These are phyloP conservation scores for Neuroterus valhalla DNA, from an alignment of 1,140 invertebrate genomes.

Conservation along the genomic window DNA sequence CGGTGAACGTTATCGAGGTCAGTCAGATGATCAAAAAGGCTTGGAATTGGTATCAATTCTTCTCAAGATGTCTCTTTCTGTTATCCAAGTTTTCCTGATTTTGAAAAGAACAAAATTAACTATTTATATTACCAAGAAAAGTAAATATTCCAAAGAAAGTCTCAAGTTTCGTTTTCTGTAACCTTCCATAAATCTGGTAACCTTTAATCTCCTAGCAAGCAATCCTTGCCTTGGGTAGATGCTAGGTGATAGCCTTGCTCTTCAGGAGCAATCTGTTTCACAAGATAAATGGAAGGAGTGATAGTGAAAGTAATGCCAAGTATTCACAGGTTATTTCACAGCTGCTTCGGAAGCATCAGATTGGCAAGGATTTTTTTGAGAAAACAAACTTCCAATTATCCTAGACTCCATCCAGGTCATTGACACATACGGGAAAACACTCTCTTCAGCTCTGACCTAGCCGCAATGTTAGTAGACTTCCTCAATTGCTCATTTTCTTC, in stretches of 20 bases:
- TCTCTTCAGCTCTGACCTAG: background rate
- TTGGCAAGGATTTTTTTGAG: slow-evolving; percentile 7
- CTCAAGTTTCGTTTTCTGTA: too few species aligned
- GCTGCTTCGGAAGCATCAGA: background rate
- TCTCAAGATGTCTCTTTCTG: too few species aligned
- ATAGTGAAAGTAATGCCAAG: slow-evolving; percentile 29
- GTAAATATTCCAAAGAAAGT: too few species aligned
- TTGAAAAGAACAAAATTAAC: too few species aligned
- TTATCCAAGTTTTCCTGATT: too few species aligned
- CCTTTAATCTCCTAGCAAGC: slow-evolving; percentile 5
- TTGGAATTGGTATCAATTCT: too few species aligned
- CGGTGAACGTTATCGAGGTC: too few species aligned
- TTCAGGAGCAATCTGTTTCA: slow-evolving; percentile 23
- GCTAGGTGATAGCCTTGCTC: background rate
- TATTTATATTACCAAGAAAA: too few species aligned
- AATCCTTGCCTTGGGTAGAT: background rate
- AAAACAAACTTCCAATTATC: slow-evolving; percentile 5
- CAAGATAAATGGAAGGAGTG: slow-evolving; percentile 23
- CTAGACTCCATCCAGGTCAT: background rate
- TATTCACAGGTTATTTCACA: slow-evolving; percentile 6
- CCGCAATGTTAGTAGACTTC: too few species aligned
- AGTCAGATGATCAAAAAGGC: too few species aligned
- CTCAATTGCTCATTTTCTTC: background rate
- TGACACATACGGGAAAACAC: background rate
- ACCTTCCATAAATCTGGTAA: slow-evolving; percentile 6